Evolutionary conservation across 2,797 vertebrate genomes (phyloP).

Genomic region (Lateolabrax maculatus): DNA sequence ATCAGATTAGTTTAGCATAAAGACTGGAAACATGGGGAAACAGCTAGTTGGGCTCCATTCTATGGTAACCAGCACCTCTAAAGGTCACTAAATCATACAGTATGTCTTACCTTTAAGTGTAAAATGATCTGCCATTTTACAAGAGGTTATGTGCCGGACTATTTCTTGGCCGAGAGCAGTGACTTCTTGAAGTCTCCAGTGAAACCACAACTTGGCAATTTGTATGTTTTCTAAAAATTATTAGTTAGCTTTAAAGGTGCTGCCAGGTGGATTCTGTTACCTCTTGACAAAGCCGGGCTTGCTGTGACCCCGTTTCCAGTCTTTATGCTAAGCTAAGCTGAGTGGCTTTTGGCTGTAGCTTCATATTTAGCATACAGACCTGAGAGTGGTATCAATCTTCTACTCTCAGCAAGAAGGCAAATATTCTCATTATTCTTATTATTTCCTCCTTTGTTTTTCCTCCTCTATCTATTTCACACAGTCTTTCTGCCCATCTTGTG

Average conservation of each 20-base stretch:
- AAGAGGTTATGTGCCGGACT: neutral
- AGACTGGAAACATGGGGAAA: neutral
- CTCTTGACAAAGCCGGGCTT: neutral
- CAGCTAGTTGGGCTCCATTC: neutral
- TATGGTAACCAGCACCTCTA: neutral
- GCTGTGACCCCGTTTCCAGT: neutral
- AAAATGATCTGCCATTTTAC: neutral
- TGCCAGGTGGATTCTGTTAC: neutral
- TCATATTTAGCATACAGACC: neutral
- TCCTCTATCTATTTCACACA: slow-evolving; percentile 7
- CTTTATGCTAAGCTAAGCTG: neutral
- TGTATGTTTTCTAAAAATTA: too few relatives aligned
- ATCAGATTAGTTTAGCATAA: neutral
- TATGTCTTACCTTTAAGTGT: neutral
- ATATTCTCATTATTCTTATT: neutral
- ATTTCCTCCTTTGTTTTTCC: neutral
- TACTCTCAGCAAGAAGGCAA: neutral
- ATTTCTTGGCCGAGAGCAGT: neutral
- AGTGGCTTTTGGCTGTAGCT: neutral
- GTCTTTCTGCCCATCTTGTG: slow-evolving; percentile 29
- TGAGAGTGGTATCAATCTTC: neutral
- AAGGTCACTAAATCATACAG: neutral
- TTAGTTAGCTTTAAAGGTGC: neutral
- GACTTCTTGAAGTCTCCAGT: neutral
- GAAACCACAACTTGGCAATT: neutral